Percentiles rank a stretch among this genome's conserved stretches.
Conservation (phyloP, 1,140 invertebrate species). For the Laupala kohalensis region DNA sequence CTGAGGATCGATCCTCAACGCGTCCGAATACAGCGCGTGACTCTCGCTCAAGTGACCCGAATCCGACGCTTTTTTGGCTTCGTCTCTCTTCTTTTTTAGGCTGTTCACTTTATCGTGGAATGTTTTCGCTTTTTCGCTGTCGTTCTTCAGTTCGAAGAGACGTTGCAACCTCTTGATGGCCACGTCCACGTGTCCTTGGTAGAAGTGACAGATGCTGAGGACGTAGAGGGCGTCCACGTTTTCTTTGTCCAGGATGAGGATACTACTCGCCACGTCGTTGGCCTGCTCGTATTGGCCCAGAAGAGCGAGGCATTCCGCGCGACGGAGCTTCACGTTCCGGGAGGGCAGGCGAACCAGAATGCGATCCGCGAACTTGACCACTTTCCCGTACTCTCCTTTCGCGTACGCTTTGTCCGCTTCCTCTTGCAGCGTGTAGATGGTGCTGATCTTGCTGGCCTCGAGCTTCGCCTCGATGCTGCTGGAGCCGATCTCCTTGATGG, state of each 20-base stretch:
- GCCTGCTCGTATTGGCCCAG: background rate
- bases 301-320: background rate
- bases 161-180: background rate
- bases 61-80: background rate
- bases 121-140: background rate
- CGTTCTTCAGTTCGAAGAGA: background rate
- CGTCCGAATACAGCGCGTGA: background rate
- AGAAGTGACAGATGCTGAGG: background rate
- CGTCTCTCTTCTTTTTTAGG: background rate
- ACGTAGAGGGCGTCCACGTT: background rate
- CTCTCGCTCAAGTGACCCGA: background rate
- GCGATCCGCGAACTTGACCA: background rate
- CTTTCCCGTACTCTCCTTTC: background rate
- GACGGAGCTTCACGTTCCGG: background rate
- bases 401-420: background rate
- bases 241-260: background rate
- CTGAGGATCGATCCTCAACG: background rate
- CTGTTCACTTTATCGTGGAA: background rate
- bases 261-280: background rate
- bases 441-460: background rate
- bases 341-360: background rate
- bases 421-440: background rate
- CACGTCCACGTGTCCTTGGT: background rate
- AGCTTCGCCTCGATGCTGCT: background rate
- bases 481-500: too few species aligned